phyloP scores from a whole-genome alignment of 2,888 invertebrate species.

The Osmoderma eremita region DNA sequence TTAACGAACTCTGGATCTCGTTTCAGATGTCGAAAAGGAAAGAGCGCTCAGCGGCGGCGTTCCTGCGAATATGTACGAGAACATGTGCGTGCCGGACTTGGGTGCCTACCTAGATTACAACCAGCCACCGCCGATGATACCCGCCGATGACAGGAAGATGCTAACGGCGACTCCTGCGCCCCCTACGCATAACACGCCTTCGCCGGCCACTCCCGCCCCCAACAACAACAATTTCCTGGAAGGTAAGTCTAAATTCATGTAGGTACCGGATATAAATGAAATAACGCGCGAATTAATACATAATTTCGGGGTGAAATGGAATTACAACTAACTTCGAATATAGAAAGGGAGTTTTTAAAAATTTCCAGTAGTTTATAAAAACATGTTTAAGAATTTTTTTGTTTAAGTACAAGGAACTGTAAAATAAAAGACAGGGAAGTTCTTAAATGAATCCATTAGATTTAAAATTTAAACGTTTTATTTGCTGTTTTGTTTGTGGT shows the following conservation, averaged over 20 bases:
- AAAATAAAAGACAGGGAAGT: too few species aligned
- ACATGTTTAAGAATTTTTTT: too few species aligned
- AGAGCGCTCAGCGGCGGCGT: conserved; percentile 72
- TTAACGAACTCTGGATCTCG: conserved; percentile 4
- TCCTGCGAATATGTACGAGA: conserved; percentile 82
- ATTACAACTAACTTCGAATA: too few species aligned
- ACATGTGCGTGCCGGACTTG: conserved; percentile 81
- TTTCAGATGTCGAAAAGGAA: conserved; percentile 82
- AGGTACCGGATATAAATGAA: not conserved
- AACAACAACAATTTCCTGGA: conserved; percentile 66
- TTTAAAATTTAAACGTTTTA: too few species aligned
- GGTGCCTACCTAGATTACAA: conserved; percentile 73
- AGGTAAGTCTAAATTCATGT: conserved; percentile 63
- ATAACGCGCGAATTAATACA: too few species aligned
- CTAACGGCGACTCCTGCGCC: conserved; percentile 63
- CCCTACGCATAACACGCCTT: conserved; percentile 63
- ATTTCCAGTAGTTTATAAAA: conserved; percentile 2
- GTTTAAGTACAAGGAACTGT: too few species aligned
- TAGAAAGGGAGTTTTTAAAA: too few species aligned
- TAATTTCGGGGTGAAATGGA: too few species aligned
- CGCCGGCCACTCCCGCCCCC: conserved; percentile 53
- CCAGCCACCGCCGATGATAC: conserved; percentile 59
- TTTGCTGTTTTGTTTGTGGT: too few species aligned
- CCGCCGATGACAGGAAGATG: conserved; percentile 61
- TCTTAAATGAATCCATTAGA: too few species aligned